phyloP scores from a whole-genome alignment of 2,888 invertebrate species.

The Andrena bucephala region DNA sequence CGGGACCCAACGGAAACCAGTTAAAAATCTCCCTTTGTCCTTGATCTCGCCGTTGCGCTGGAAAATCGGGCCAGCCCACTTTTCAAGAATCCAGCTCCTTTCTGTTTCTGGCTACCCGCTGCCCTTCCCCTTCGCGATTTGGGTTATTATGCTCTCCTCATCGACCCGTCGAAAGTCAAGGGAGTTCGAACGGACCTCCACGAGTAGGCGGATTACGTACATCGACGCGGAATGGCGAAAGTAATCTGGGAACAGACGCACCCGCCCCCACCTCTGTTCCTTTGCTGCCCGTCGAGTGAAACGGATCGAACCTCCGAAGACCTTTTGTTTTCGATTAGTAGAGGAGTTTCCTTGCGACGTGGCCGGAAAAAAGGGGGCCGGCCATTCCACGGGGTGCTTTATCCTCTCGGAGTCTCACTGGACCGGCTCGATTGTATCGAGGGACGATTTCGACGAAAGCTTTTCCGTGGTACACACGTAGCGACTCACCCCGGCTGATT shows the following conservation, averaged over 20 bases:
- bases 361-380: slow-evolving; percentile 22
- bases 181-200: slow-evolving; percentile 69
- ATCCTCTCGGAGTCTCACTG: slow-evolving; percentile 41
- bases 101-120: slow-evolving; percentile 29
- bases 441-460: slow-evolving; percentile 34
- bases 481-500: slow-evolving; percentile 10
- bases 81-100: slow-evolving; percentile 53
- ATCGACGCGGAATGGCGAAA: slow-evolving; percentile 69
- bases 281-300: slow-evolving; percentile 35
- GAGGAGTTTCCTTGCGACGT: slow-evolving; percentile 42
- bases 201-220: slow-evolving; percentile 73
- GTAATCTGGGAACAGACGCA: slow-evolving; percentile 67
- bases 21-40: slow-evolving; percentile 62
- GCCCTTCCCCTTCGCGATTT: slow-evolving; percentile 57
- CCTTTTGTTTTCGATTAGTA: slow-evolving; percentile 62
- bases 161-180: slow-evolving; percentile 63
- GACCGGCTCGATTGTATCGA: slow-evolving; percentile 37
- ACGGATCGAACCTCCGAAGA: slow-evolving; percentile 49
- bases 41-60: slow-evolving; percentile 44
- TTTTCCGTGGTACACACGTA: slow-evolving; percentile 14
- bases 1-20: slow-evolving; percentile 25
- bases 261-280: slow-evolving; percentile 26
- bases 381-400: slow-evolving; percentile 39
- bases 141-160: slow-evolving; percentile 72
- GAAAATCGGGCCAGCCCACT: slow-evolving; percentile 63